Evolutionary conservation across 2,113 vertebrate species (phyloP).

Genomic region (Vimba vimba): DNA sequence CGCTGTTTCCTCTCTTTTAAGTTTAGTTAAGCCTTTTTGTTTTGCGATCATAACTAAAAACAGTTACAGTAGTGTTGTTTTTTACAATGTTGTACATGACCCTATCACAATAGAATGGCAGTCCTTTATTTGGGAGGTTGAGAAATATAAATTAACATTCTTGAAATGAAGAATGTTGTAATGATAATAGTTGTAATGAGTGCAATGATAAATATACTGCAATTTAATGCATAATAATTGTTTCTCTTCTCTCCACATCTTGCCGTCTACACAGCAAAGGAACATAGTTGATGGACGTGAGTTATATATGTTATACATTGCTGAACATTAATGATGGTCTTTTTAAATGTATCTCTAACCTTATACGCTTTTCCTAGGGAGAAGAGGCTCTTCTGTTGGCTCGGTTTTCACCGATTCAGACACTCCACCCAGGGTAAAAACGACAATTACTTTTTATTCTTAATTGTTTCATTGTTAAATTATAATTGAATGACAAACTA

Average conservation of each 20-base stretch:
- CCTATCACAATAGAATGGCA: background rate
- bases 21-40: background rate
- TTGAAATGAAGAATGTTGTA: background rate
- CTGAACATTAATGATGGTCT: background rate
- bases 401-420: background rate
- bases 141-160: background rate
- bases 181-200: background rate
- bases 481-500: background rate
- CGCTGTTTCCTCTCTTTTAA: background rate
- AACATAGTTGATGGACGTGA: background rate
- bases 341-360: background rate
- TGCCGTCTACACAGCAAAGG: background rate
- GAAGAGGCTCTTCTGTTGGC: background rate
- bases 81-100: background rate
- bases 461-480: background rate
- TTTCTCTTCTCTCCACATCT: background rate
- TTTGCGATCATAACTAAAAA: background rate
- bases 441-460: background rate
- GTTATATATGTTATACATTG: background rate
- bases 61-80: background rate
- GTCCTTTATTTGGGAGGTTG: background rate
- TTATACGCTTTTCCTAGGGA: background rate
- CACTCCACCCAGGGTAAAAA: background rate
- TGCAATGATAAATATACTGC: background rate
- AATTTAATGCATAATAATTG: background rate